A percentile compares a stretch with the other conserved stretches of the same genome.
Evolutionary conservation across 2,797 vertebrate genomes (phyloP).

Genomic region (Tokudaia tokunoshimensis): DNA sequence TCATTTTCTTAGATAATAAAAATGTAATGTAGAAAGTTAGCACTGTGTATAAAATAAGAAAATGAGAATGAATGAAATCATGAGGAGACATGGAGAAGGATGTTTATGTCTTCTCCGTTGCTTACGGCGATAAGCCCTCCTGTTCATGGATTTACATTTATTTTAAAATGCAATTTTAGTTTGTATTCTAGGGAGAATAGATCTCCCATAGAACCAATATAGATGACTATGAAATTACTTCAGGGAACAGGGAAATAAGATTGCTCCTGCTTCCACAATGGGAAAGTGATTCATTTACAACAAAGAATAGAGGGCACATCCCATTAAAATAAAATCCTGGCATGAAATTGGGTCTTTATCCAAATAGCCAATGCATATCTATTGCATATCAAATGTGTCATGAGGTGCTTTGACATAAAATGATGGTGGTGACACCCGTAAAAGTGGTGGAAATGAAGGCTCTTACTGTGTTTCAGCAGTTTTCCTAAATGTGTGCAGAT

Average conservation of each 20-base stretch:
- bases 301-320: not conserved
- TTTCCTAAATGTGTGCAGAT: not conserved
- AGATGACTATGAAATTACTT: not conserved
- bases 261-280: not conserved
- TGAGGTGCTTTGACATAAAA: not conserved
- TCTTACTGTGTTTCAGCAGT: not conserved
- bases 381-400: not conserved
- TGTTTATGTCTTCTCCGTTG: conserved; percentile 31
- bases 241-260: conserved; percentile 26
- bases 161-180: conserved; percentile 59
- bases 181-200: conserved; percentile 8
- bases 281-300: not conserved
- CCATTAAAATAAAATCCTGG: conserved; percentile 14
- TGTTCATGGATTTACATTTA: conserved; percentile 61
- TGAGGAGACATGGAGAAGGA: not conserved
- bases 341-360: not conserved
- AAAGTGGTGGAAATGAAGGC: not conserved
- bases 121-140: conserved; percentile 59
- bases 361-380: not conserved
- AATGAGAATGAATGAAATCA: not conserved
- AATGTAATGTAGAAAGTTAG: conserved; percentile 24
- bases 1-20: conserved; percentile 31
- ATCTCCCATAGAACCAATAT: not conserved
- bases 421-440: not conserved
- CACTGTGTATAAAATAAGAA: not conserved